phyloP scores from a whole-genome alignment of 2,888 invertebrate species.

The Troilus luridus region DNA sequence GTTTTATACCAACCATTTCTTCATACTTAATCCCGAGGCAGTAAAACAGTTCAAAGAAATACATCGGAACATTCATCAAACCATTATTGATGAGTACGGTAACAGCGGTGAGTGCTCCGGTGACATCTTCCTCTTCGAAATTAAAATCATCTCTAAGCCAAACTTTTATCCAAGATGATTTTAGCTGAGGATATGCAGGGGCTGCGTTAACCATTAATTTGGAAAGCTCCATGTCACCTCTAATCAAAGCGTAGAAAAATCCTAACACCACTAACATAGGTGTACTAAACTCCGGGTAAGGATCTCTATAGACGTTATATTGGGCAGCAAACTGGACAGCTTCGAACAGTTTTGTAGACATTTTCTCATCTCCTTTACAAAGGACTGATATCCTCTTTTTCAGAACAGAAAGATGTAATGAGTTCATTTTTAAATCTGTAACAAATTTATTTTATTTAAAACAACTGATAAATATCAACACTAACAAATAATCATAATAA shows the following conservation, averaged over 20 bases:
- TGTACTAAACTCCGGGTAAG: constrained; percentile 21
- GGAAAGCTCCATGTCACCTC: background rate
- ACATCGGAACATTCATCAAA: background rate
- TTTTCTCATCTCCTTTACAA: constrained; percentile 3
- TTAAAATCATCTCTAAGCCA: constrained; percentile 45
- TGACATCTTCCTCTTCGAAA: constrained; percentile 32
- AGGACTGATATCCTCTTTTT: constrained; percentile 8
- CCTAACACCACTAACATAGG: constrained; percentile 25
- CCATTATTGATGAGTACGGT: constrained; percentile 33
- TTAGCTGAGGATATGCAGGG: background rate
- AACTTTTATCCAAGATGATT: constrained; percentile 11
- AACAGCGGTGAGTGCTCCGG: background rate
- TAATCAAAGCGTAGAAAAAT: constrained; percentile 35
- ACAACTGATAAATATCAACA: background rate
- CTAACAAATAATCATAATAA: background rate
- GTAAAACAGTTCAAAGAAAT: background rate
- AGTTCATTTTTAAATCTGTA: constrained; percentile 12
- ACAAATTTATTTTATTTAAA: background rate
- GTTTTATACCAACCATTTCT: background rate
- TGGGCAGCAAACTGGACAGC: constrained; percentile 28
- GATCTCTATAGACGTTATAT: background rate
- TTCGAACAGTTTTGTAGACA: constrained; percentile 33
- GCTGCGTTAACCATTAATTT: background rate
- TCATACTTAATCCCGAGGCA: background rate
- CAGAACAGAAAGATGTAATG: background rate